Conservation (phyloP, 2,113 vertebrate species). For the Anas platyrhynchos region DNA sequence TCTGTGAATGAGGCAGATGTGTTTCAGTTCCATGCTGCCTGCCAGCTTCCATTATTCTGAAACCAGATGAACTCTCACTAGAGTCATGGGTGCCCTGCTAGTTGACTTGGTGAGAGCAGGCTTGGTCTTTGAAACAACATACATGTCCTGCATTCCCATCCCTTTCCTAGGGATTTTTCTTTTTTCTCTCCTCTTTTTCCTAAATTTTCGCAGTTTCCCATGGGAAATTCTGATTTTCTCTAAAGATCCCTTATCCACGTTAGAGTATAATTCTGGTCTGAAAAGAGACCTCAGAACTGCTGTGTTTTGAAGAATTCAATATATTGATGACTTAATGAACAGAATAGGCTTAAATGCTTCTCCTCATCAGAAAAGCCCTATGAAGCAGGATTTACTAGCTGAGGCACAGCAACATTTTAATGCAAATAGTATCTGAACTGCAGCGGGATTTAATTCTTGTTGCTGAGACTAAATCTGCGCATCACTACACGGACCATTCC, state of each 20-base stretch:
- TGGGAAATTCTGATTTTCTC: background rate
- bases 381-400: background rate
- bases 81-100: fast-evolving
- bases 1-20: conserved; percentile 18
- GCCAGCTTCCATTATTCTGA: background rate
- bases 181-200: background rate
- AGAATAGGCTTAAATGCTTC: background rate
- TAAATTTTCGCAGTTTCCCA: background rate
- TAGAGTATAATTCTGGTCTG: background rate
- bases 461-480: background rate
- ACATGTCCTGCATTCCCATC: background rate
- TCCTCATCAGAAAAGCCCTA: background rate
- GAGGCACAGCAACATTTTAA: background rate
- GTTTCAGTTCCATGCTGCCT: background rate
- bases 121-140: background rate
- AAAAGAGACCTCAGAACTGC: background rate
- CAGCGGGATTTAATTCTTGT: background rate
- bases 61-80: background rate
- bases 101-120: background rate
- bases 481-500: background rate
- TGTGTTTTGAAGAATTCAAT: background rate
- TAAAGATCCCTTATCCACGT: background rate
- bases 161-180: background rate
- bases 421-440: background rate
- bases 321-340: background rate